Conservation (phyloP, 1,140 invertebrate species). For the Polypedilum pembai region DNA sequence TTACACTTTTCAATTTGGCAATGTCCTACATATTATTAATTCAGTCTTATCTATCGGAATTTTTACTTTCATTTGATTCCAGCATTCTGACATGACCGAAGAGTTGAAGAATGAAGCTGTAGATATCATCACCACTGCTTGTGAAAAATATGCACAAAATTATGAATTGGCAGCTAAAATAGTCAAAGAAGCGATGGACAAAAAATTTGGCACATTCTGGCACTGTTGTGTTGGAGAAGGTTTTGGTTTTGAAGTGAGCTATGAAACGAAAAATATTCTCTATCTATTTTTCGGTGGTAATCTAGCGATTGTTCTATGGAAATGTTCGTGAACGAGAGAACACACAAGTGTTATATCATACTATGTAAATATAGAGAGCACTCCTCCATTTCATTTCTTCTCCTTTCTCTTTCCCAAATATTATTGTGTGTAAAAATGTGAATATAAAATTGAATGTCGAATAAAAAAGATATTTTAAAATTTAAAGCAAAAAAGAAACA, state of each 20-base stretch:
- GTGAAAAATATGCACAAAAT: constrained; percentile 80
- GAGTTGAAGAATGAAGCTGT: constrained; percentile 83
- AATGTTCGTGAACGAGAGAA: constrained; percentile 55
- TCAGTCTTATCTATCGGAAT: too few species aligned
- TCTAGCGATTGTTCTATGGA: constrained; percentile 83
- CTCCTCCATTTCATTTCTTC: too few species aligned
- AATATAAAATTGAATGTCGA: too few species aligned
- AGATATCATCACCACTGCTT: constrained; percentile 82
- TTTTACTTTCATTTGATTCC: not conserved
- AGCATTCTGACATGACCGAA: constrained; percentile 81
- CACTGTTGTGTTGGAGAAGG: constrained; percentile 90
- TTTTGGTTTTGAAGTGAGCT: constrained; percentile 86
- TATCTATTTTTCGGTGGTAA: constrained; percentile 92
- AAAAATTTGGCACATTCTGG: constrained; percentile 88
- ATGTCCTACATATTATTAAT: too few species aligned
- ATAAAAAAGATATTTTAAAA: too few species aligned
- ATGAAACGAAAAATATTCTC: constrained; percentile 80
- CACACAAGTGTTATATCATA: not conserved
- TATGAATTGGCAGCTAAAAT: constrained; percentile 74
- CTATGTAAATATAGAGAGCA: not conserved
- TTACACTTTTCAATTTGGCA: too few species aligned
- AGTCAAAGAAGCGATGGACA: constrained; percentile 91
- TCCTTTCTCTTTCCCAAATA: too few species aligned
- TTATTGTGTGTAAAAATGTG: too few species aligned
- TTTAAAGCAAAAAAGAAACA: too few species aligned